phyloP scores from a whole-genome alignment of 2,888 invertebrate genomes.

The Himalopsyche kuldschensis region DNA sequence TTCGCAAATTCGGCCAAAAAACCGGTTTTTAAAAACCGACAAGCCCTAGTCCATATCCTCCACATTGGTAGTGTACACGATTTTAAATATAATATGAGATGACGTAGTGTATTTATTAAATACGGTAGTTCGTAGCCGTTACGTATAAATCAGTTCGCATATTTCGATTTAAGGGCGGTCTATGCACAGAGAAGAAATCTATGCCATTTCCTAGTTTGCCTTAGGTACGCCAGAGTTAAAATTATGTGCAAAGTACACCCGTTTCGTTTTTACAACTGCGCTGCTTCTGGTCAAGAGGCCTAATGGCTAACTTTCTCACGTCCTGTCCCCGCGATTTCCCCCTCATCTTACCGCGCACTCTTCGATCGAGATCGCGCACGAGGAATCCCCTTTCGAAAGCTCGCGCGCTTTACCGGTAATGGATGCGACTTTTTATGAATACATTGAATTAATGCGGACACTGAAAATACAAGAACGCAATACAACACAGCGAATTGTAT shows the following conservation, averaged over 20 bases:
- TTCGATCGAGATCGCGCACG: not conserved
- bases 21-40: no score
- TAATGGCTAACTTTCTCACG: not conserved
- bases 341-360: not conserved
- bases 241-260: not conserved
- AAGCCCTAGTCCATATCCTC: no score
- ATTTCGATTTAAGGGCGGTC: no score
- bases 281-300: not conserved
- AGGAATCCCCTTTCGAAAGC: not conserved
- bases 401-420: not conserved
- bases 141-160: no score
- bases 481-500: no score
- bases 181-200: not conserved
- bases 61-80: no score
- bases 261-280: not conserved
- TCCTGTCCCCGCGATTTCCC: not conserved
- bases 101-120: no score
- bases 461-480: no score
- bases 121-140: no score
- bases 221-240: not conserved
- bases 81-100: no score
- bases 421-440: not conserved
- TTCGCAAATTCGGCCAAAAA: no score
- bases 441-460: no score
- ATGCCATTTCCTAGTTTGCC: not conserved